Base-by-base conservation (phyloP, 35 echinoderm and acorn worm species). In the Hemicentrotus pulcherrimus region DNA sequence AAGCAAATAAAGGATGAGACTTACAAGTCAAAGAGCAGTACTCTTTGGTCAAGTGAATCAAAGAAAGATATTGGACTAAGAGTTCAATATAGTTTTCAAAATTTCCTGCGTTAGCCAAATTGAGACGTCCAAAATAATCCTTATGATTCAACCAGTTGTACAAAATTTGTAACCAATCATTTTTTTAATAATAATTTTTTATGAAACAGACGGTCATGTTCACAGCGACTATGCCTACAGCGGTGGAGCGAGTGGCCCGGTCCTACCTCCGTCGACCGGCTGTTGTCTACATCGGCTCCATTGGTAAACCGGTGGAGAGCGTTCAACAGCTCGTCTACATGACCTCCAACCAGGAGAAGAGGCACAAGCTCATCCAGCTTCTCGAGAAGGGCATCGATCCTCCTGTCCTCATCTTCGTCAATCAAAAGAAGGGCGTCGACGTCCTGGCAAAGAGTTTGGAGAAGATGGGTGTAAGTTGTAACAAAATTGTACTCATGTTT, bases 391-490 rank as follows among this genome's bases (percentile, higher is more conserved):
- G 98, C 31, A 95, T 97, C 18, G 97, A 99, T n/a, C 98, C 98
- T 50, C 98, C 98, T 15, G 96, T 99, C 88, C 96, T 99, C 55
- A 99, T 99, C 95, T 99, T 99, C 91, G 98, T 99, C 90, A 99
- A 99, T 86, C 98, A 99, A 94, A 99, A 99, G 98, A 99, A 99
- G 91, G 97, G 98, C 60, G 96, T 96, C 48, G 98, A 99, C 70
- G 98, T 98, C 59, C 95, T 99, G 24, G 98, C 98, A 32, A 99
- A 98, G 88, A 97, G 97, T 31, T 90, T 99, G 47, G 98, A 99
- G 61, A 99, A 98, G 85, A 98, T 98, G 96, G 98, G 97, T 13
- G 98, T 99, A 95, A 96, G 98, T 97, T 31, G 32, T 41, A 41
- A 41, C 1, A 41, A 41, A 41, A 41, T 41, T 41, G 35, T 3